Evolutionary conservation across 2,113 vertebrate species (phyloP), one percentile per base, ranked within the genome.

Genomic region (Spermophilus dauricus): DNA sequence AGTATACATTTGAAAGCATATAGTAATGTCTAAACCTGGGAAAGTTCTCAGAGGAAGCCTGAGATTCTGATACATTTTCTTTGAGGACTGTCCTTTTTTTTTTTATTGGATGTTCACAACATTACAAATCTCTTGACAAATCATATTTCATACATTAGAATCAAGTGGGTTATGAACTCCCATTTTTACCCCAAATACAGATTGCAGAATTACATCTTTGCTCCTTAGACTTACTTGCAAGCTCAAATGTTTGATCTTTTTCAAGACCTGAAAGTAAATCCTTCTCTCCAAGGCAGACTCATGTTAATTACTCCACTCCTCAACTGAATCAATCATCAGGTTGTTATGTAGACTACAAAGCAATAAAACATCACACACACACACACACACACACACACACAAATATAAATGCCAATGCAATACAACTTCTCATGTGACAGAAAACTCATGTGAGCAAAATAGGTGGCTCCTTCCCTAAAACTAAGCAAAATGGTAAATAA

Each of bases 71-170:
- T 53, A 75, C 7, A 37, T 53, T 70, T n/a, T 65, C 91, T 75
- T 85, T 37, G 20, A 96, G 76, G 89, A 91, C 17, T 70, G 65
- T 92, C 5, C 22, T 76, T 91, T n/a, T n/a, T n/a, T n/a, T n/a
- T n/a, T n/a, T n/a, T n/a, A n/a, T n/a, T n/a, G n/a, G n/a, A n/a
- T n/a, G n/a, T n/a, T n/a, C n/a, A n/a, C n/a, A n/a, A n/a, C n/a
- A n/a, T n/a, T n/a, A n/a, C n/a, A n/a, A n/a, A n/a, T n/a, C n/a
- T n/a, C n/a, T n/a, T n/a, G n/a, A n/a, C n/a, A n/a, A n/a, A n/a
- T n/a, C n/a, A n/a, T n/a, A n/a, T n/a, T n/a, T n/a, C n/a, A n/a
- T n/a, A n/a, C n/a, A n/a, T n/a, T n/a, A n/a, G n/a, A n/a, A n/a
- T n/a, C n/a, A n/a, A n/a, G n/a, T n/a, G n/a, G n/a, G n/a, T n/a